Conservation (phyloP, 2,888 invertebrate genomes). For the Drosophila histrio region DNA sequence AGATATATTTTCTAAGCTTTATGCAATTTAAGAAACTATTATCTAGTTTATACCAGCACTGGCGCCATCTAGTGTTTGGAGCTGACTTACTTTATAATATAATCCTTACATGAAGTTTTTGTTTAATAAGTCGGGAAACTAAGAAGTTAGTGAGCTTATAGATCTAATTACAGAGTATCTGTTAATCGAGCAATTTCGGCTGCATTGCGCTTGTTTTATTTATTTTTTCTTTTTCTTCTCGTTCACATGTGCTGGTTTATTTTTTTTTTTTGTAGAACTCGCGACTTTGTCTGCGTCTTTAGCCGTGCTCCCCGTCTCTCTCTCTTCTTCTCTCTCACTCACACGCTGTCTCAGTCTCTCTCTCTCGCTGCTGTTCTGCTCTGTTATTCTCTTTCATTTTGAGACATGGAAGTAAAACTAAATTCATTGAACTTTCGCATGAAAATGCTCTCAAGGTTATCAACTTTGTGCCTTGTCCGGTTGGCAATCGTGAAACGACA, state of each 20-base stretch:
- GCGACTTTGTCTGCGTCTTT: slow-evolving; percentile 53
- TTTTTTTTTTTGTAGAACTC: slow-evolving; percentile 47
- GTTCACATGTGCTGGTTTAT: slow-evolving; percentile 61
- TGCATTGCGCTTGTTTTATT: slow-evolving; percentile 7
- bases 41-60: too few relatives aligned
- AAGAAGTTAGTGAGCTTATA: neutral
- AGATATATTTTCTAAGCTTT: too few relatives aligned
- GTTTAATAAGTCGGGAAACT: too few relatives aligned
- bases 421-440: slow-evolving; percentile 83
- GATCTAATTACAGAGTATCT: neutral
- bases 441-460: slow-evolving; percentile 84
- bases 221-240: slow-evolving; percentile 6
- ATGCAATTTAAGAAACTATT: too few relatives aligned
- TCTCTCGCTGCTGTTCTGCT: slow-evolving; percentile 12
- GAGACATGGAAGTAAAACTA: slow-evolving; percentile 82
- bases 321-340: slow-evolving; percentile 6
- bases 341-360: neutral
- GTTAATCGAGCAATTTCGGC: neutral
- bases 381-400: slow-evolving; percentile 47
- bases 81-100: too few relatives aligned
- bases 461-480: slow-evolving; percentile 80
- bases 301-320: slow-evolving; percentile 18
- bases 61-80: too few relatives aligned
- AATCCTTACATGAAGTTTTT: too few relatives aligned
- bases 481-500: slow-evolving; percentile 55